These are phyloP conservation scores for Anas bernieri DNA, from an alignment of 2,797 vertebrate genomes.

Conservation along the genomic window DNA sequence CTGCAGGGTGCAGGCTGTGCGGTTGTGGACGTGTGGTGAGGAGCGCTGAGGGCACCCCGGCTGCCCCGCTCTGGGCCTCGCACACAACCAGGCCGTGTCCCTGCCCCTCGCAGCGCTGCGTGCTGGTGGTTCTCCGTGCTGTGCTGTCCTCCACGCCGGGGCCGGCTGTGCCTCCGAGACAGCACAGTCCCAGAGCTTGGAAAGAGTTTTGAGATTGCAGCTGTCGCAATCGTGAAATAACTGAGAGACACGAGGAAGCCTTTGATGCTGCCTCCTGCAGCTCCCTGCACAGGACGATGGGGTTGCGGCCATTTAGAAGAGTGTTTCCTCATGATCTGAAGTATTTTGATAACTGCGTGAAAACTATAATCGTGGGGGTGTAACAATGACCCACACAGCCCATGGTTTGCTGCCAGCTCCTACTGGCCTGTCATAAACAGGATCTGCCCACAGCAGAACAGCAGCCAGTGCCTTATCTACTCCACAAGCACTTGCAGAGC, in stretches of 20 bases:
- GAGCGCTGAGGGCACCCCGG: neutral
- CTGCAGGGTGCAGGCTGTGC: neutral
- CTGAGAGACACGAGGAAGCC: constrained; percentile 1
- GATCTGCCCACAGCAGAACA: neutral
- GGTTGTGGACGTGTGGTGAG: accelerated
- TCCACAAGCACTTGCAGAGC: neutral
- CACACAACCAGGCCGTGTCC: accelerated
- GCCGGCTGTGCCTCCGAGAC: neutral
- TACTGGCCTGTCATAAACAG: constrained; percentile 22
- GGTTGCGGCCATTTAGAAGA: constrained; percentile 17
- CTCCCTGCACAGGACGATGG: neutral
- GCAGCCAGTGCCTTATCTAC: neutral
- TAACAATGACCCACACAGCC: constrained; percentile 5
- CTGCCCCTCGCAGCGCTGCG: accelerated
- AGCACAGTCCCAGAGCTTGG: neutral
- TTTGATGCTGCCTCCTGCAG: constrained; percentile 53
- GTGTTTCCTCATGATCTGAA: constrained; percentile 23
- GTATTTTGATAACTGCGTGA: constrained; percentile 37
- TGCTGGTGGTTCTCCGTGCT: neutral
- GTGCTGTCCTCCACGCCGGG: neutral
- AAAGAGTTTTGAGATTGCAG: neutral
- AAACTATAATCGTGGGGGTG: neutral
- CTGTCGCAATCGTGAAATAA: neutral
- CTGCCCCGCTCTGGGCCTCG: accelerated
- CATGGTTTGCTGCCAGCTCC: constrained; percentile 3